Evolutionary conservation across 2,797 vertebrate species (phyloP).

Genomic region (Spinibarbus caldwelli): DNA sequence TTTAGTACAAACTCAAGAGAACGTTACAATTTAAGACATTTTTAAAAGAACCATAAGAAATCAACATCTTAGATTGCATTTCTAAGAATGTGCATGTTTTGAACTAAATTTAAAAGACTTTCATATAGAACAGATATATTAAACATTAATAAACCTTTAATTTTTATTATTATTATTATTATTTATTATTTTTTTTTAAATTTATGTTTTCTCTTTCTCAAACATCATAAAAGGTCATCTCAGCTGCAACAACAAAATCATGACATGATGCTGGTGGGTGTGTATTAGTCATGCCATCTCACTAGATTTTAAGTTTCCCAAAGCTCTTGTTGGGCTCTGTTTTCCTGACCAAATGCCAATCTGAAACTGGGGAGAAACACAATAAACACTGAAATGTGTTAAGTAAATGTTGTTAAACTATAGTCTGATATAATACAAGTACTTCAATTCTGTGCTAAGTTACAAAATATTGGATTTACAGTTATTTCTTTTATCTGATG

Average conservation of each 20-base stretch:
- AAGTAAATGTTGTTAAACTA: not conserved
- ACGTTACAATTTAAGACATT: not conserved
- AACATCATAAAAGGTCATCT: not conserved
- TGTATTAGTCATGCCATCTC: not conserved
- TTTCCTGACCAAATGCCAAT: conserved; percentile 5
- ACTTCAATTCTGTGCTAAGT: not conserved
- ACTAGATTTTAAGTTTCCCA: not conserved
- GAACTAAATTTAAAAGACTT: not conserved
- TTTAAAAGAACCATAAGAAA: not conserved
- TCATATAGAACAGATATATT: not conserved
- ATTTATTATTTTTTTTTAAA: not conserved
- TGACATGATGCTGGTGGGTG: conserved; percentile 9
- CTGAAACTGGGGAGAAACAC: not conserved
- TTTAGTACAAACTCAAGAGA: not conserved
- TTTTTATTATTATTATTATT: not conserved
- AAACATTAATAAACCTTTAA: no score
- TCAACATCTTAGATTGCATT: not conserved
- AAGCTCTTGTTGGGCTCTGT: conserved; percentile 14
- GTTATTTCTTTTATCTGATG: not conserved
- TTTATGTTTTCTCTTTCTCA: not conserved
- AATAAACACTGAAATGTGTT: not conserved
- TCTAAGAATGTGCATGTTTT: not conserved
- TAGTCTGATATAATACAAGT: not conserved
- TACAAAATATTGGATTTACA: not conserved
- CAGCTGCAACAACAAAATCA: conserved; percentile 20